Conservation (phyloP, 2,113 vertebrate genomes). For the Phaethon lepturus region DNA sequence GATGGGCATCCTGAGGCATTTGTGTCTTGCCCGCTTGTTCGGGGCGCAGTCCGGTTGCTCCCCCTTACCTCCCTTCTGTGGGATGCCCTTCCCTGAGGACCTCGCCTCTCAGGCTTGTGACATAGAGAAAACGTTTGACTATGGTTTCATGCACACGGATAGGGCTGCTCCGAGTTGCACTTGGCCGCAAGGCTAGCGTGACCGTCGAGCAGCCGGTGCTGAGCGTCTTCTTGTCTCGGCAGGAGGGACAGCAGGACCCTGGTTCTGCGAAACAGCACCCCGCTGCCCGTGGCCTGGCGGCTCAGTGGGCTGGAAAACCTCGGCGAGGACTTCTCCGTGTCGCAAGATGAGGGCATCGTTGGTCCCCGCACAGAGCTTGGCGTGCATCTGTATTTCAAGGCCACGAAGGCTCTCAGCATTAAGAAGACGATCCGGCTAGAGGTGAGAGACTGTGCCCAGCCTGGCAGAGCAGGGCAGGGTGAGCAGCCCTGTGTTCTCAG, state of each 20-base stretch:
- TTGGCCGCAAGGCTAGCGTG: neutral
- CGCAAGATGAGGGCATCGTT: conserved; percentile 76
- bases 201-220: accelerated
- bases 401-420: conserved; percentile 72
- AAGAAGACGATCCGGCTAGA: conserved; percentile 86
- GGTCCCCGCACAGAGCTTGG: conserved; percentile 62
- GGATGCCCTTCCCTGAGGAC: neutral
- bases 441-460: conserved; percentile 67
- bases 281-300: conserved; percentile 83
- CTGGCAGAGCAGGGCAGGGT: neutral
- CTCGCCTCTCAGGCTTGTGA: neutral
- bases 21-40: neutral
- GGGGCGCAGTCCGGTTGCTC: neutral
- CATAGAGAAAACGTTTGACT: neutral
- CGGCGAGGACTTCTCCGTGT: conserved; percentile 81
- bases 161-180: neutral
- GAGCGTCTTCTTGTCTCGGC: neutral
- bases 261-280: conserved; percentile 78
- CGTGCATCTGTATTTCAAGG: conserved; percentile 81
- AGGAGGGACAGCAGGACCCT: conserved; percentile 80
- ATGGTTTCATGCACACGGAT: neutral
- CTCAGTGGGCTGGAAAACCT: conserved; percentile 84
- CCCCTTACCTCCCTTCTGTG: neutral
- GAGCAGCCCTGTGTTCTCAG: neutral
- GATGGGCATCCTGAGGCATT: neutral